Conservation (phyloP, 2,113 vertebrate genomes). For the Spea multiplicata region DNA sequence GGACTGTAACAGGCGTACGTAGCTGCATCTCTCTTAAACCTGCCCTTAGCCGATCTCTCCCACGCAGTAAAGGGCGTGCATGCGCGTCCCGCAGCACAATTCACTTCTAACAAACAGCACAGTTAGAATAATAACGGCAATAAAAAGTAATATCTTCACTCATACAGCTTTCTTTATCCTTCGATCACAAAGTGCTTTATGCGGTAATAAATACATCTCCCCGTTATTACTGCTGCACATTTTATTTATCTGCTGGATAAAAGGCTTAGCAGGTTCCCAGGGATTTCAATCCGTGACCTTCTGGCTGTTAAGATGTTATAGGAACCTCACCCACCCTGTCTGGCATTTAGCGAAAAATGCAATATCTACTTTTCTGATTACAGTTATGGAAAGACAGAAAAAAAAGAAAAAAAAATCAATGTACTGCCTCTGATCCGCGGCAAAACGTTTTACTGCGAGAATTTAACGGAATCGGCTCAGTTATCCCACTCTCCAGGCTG, state of each 20-base stretch:
- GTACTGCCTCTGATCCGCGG: not conserved
- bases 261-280: constrained; percentile 36
- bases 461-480: constrained; percentile 2
- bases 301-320: constrained; percentile 47
- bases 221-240: constrained; percentile 42
- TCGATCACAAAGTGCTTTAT: constrained; percentile 41
- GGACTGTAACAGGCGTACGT: too few relatives aligned
- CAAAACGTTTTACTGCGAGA: constrained; percentile 4
- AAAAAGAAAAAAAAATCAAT: constrained; percentile 9
- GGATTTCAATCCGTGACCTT: constrained; percentile 45
- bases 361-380: constrained; percentile 48
- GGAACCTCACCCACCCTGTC: constrained; percentile 43
- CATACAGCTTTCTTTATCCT: constrained; percentile 34
- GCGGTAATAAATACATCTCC: constrained; percentile 47
- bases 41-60: constrained; percentile 25
- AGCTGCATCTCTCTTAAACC: constrained; percentile 1
- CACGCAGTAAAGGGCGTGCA: not conserved
- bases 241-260: constrained; percentile 45
- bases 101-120: constrained; percentile 43
- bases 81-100: constrained; percentile 5
- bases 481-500: not conserved
- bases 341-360: constrained; percentile 49
- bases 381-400: constrained; percentile 40
- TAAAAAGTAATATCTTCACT: constrained; percentile 40
- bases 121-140: constrained; percentile 41